Evolutionary conservation across 2,797 vertebrate species (phyloP).

Genomic region (Aulostomus chinensis): DNA sequence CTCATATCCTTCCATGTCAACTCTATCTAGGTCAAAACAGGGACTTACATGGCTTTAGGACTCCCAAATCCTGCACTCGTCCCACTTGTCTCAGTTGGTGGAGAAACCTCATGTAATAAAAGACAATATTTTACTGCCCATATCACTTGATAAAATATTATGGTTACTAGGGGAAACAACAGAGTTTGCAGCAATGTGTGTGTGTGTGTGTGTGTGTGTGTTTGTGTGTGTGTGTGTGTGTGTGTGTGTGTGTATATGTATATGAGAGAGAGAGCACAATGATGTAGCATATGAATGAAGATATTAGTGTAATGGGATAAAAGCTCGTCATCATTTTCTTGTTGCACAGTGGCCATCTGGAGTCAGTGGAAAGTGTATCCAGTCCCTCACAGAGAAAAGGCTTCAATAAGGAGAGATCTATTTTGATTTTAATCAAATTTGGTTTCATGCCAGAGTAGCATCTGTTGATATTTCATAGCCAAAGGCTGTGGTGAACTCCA

Average conservation of each 20-base stretch:
- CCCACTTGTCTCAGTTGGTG: conserved; percentile 66
- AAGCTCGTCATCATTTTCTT: conserved; percentile 1
- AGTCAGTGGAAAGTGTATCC: not conserved
- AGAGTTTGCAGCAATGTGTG: too few relatives aligned
- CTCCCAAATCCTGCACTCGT: conserved; percentile 63
- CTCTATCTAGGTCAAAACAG: conserved; percentile 87
- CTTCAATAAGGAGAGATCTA: too few relatives aligned
- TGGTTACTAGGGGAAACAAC: not conserved
- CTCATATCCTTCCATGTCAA: conserved; percentile 81
- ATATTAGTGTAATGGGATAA: not conserved
- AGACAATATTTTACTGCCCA: conserved; percentile 22
- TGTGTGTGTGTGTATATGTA: too few relatives aligned
- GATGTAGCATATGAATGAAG: not conserved
- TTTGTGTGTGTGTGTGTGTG: too few relatives aligned
- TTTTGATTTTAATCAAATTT: too few relatives aligned
- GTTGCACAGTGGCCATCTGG: not conserved
- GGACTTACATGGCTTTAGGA: conserved; percentile 72
- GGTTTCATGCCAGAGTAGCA: too few relatives aligned
- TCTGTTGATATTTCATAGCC: too few relatives aligned
- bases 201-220: too few relatives aligned
- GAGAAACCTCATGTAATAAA: conserved; percentile 56
- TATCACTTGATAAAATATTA: not conserved
- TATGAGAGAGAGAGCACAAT: not conserved
- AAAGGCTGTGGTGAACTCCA: too few relatives aligned
- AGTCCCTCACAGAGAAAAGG: not conserved